Evolutionary conservation across 2,888 invertebrate genomes (phyloP), one percentile per base, ranked within the genome.

Genomic region (Drosophila conformis): DNA sequence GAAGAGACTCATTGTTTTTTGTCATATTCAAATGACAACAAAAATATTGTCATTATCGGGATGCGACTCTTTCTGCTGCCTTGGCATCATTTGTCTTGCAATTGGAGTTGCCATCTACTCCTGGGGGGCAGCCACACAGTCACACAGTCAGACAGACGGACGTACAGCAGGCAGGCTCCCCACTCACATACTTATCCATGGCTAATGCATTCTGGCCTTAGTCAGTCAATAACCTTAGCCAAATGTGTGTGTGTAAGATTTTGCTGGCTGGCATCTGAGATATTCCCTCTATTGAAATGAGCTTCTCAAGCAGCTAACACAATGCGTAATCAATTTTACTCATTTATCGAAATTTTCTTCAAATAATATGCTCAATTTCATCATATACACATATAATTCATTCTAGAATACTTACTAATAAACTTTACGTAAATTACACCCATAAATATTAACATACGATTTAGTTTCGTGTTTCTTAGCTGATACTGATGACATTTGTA

Each of bases 31-130:
- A 87, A 87, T 90, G 84, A 21, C 38, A 57, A 40, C 27, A 38
- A 11, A 56, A 89, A 90, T 81, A 90, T 89, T 87, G 87, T 89
- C 90, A 89, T 87, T 90, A 89, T 89, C 76, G 68, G 72, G 54
- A 57, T 54, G 72, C 49, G 69, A 29, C n/a, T 53, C 7, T 33
- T 29, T 25, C 49, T 58, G 56, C 29, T 49, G 46, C 65, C 53
- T 42, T 49, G 40, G 60, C 76, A 87, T 87, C 87, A 87, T 87
- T 87, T 87, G 87, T 87, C 87, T 87, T 83, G 68, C 73, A 66
- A 78, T 85, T 78, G 88, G 75, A 60, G 66, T 35, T 70, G 77
- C 67, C 64, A 62, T 57, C 72, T 58, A 53, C 86, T 84, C 66
- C 72, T 73, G 76, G 81, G 81, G 83, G 86, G 86, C 68, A 69